Base-by-base conservation (phyloP, 92 coral and sea anemone species). In the Parazoanthus darwini region DNA sequence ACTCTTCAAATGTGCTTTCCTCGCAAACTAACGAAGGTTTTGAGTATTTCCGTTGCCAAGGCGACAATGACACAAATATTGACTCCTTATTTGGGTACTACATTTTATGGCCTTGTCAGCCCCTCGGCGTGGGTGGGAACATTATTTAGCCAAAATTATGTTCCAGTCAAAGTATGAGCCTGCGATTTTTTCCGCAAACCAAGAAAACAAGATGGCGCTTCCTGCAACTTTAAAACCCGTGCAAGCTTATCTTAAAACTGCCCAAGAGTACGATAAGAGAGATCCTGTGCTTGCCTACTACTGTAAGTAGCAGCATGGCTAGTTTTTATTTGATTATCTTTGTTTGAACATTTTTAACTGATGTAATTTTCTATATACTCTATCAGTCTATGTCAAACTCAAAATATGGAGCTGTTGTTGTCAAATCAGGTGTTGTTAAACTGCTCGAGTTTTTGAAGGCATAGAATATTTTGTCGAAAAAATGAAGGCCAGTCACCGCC, bases 201-300 rank as follows among this genome's bases (percentile, higher is more conserved):
- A 11, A 67, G 8, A 50, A 85, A 88, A 67, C 86, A 94, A 94
- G 59, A 94, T 94, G 96, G 96, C 96, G 87, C 87, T 93, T 68
- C 98, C 99, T 71, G 92, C 94, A 22, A 93, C 82, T 78, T 75
- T 97, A 74, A 97, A 95, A 88, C 81, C 90, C 1, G 89, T 97
- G 63, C 96, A 94, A 44, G 91, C 97, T 29, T 97, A 93, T 85
- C 88, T 97, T 22, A 97, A 95, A 88, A 93, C 94, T 46, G 97
- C 98, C 50, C 91, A 93, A 82, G 99, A 97, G 84, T 97, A 97
- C 79, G 99, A 97, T 35, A 97, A 93, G 78, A 91, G 99, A 91
- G 99, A 97, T 88, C 95, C 96, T 2, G 92, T 97, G 35, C 94
- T 97, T 66, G 96, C 97, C 48, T 95, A 97, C 86, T 97, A 90